A percentile compares a stretch with the other conserved stretches of the same genome.
Conservation (phyloP, 2,888 invertebrate species). For the Diogma glabrata region DNA sequence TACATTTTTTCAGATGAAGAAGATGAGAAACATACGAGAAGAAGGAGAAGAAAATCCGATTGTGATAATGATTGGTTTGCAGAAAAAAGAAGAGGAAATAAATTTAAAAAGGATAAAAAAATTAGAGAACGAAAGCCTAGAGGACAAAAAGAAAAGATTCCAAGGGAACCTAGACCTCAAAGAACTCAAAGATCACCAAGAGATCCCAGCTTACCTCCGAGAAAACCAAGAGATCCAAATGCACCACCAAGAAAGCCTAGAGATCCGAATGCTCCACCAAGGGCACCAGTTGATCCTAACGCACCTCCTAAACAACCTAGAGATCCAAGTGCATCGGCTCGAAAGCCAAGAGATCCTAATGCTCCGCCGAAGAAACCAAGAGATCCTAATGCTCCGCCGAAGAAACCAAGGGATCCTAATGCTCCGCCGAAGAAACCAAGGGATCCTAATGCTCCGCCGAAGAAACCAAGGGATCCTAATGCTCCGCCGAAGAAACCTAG, state of each 20-base stretch:
- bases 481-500: no score
- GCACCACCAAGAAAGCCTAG: neutral
- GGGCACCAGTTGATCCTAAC: no score
- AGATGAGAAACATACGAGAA: conserved; percentile 30
- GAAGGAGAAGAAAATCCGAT: conserved; percentile 33
- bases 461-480: no score
- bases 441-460: no score
- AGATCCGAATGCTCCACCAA: neutral
- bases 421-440: no score
- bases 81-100: conserved; percentile 21
- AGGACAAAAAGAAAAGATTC: neutral
- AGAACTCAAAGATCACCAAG: no score
- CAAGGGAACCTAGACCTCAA: neutral
- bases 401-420: no score
- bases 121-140: conserved; percentile 26
- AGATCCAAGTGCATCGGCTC: no score
- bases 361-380: no score
- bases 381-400: no score
- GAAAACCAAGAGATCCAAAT: neutral
- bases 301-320: no score
- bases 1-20: conserved; percentile 24
- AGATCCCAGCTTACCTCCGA: neutral
- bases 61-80: conserved; percentile 37
- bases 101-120: conserved; percentile 27
- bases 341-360: no score